A percentile compares a stretch with the other conserved stretches of the same genome.
These are phyloP conservation scores for Diadophis punctatus DNA, from an alignment of 2,113 vertebrate species.

Conservation along the genomic window DNA sequence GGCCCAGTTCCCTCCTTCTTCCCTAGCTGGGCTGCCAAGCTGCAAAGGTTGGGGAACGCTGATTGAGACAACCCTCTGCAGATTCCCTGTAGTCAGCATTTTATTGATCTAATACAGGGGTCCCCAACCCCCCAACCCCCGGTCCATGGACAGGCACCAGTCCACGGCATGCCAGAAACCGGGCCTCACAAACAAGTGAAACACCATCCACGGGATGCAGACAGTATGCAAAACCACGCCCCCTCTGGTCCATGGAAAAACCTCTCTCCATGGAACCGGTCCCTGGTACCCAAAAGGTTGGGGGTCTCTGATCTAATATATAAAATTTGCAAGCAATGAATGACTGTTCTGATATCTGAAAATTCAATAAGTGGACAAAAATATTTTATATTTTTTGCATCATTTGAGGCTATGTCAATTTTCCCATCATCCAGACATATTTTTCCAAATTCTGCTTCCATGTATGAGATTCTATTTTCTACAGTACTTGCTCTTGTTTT, in stretches of 20 bases:
- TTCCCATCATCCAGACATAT: background rate
- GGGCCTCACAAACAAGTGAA: background rate
- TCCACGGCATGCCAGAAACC: background rate
- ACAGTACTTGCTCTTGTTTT: background rate
- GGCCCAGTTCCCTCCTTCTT: background rate
- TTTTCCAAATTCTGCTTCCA: background rate
- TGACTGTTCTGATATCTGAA: background rate
- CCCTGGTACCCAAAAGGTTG: background rate
- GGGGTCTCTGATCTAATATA: background rate
- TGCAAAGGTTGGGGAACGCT: background rate
- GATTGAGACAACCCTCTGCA: background rate
- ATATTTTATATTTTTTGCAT: background rate
- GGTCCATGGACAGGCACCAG: background rate
- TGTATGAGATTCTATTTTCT: background rate
- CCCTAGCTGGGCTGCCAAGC: background rate
- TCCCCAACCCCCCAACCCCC: background rate
- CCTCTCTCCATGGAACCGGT: background rate
- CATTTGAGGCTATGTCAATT: background rate
- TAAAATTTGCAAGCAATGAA: background rate
- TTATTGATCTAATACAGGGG: background rate
- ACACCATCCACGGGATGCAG: background rate
- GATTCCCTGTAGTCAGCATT: background rate
- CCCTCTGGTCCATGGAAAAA: background rate
- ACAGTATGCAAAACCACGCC: background rate
- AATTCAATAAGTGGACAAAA: background rate